A percentile compares a stretch with the other conserved stretches of the same genome.
Evolutionary conservation across 2,113 vertebrate species (phyloP).

Genomic region (Eonycteris spelaea): DNA sequence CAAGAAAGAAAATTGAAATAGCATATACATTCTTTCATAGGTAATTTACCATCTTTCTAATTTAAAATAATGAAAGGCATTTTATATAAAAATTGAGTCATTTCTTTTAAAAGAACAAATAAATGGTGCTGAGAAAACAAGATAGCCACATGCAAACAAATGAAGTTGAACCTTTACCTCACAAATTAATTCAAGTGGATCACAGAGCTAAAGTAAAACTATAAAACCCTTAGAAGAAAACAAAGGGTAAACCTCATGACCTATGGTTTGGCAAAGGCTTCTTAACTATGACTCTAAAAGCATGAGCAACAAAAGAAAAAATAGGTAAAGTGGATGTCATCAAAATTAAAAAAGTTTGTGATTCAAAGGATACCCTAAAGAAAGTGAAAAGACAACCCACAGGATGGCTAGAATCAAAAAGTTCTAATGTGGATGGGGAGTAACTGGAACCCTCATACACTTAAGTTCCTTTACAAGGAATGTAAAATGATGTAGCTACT

Average conservation of each 20-base stretch:
- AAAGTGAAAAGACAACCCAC: neutral
- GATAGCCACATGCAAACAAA: neutral
- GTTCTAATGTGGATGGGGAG: neutral
- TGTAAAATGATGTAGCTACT: neutral
- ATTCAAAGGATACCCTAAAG: neutral
- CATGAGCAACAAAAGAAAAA: neutral
- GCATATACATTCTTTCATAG: neutral
- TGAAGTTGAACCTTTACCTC: neutral
- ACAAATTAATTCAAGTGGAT: neutral
- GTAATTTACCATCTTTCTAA: neutral
- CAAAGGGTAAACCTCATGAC: neutral
- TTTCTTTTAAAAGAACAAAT: neutral
- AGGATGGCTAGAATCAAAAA: neutral
- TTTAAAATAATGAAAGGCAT: neutral
- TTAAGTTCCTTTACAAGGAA: neutral
- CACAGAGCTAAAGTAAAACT: neutral
- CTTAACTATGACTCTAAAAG: neutral
- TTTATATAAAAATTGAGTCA: neutral
- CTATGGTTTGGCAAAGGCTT: neutral
- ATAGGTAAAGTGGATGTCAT: neutral
- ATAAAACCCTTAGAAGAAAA: slow-evolving; percentile 4
- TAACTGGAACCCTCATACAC: neutral
- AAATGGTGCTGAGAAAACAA: neutral
- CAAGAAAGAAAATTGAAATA: neutral
- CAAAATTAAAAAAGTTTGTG: neutral